Base-by-base conservation (phyloP, 2,888 invertebrate genomes). In the Hartigia nigra region DNA sequence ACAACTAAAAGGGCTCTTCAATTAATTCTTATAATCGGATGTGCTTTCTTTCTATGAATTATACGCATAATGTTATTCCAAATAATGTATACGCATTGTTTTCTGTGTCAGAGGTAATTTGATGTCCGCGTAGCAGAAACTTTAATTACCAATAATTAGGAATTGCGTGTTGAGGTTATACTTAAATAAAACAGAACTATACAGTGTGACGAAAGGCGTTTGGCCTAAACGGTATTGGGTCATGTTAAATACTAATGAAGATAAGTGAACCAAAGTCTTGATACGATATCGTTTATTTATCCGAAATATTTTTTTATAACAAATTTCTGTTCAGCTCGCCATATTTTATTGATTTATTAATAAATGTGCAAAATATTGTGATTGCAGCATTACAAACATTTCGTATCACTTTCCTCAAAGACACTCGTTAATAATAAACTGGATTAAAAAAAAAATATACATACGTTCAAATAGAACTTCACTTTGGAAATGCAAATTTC, bases 351-450 rank as follows among this genome's bases (percentile, higher is more conserved):
- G n/a, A 5, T 12, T 75, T 35, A n/a, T 36, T 72, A 81, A 84
- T 85, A 82, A 82, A 83, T 87, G 86, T 87, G 85, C 84, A 84
- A 87, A 85, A 84, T 86, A 82, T 83, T 82, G 78, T 84, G 82
- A 84, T 82, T 74, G 79, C 77, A 83, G 72, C 72, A 72, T 72
- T 31, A 31, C 72, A 34, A 34, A 72, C 32, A 32, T 14, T 72
- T 72, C 32, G 12, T 72, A 31, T 72, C 72, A 34, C 72, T 72
- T 23, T 23, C 14, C 23, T 9, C 2, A 55, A 23, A 9, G 5
- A 55, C 39, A 55, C 39, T 55, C 39, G 39, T 55, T 55, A 55
- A 23, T 55, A 23, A 23, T 55, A 55, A 14, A 55, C 39, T 23
- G 9, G 5, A 23, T 55, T 23, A 55, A 55, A 9, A 39, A 39